Percentiles rank a stretch among this genome's conserved stretches.
These are phyloP conservation scores for Drosophila erecta DNA, from an alignment of 1,140 invertebrate species.

Conservation along the genomic window DNA sequence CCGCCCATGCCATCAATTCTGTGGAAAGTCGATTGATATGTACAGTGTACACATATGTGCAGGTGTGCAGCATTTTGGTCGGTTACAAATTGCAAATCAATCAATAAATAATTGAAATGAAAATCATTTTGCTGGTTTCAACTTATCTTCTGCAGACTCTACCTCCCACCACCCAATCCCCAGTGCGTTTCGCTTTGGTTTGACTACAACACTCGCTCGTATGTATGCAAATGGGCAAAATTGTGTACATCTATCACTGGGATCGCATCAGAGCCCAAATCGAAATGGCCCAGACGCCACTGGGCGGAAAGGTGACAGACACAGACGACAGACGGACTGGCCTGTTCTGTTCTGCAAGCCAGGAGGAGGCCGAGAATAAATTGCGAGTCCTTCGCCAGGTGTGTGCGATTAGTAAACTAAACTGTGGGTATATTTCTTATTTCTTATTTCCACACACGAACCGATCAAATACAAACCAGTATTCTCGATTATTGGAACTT, in stretches of 20 bases:
- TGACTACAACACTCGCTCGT: constrained; percentile 41
- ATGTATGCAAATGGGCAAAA: constrained; percentile 77
- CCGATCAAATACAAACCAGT: not conserved
- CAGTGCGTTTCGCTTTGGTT: constrained; percentile 49
- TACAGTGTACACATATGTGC: constrained; percentile 49
- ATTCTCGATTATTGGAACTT: too few relatives aligned
- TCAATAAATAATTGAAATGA: constrained; percentile 83
- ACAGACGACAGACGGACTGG: not conserved
- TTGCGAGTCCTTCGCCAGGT: constrained; percentile 59
- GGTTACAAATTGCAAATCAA: constrained; percentile 83
- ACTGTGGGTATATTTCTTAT: constrained; percentile 22
- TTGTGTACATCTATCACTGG: constrained; percentile 79
- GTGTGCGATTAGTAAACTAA: constrained; percentile 64
- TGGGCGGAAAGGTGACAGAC: constrained; percentile 29
- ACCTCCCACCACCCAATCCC: not conserved
- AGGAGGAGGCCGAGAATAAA: not conserved
- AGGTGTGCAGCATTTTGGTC: constrained; percentile 81
- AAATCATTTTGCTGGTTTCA: constrained; percentile 82
- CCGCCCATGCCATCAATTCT: constrained; percentile 51
- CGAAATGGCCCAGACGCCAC: constrained; percentile 57
- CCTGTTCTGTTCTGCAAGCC: too few relatives aligned
- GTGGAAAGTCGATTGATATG: constrained; percentile 71
- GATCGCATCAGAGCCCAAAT: constrained; percentile 62
- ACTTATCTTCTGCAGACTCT: constrained; percentile 66
- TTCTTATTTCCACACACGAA: constrained; percentile 5